phyloP scores from a whole-genome alignment of 2,797 vertebrate genomes.

The Parauchenoglanis punctatus region DNA sequence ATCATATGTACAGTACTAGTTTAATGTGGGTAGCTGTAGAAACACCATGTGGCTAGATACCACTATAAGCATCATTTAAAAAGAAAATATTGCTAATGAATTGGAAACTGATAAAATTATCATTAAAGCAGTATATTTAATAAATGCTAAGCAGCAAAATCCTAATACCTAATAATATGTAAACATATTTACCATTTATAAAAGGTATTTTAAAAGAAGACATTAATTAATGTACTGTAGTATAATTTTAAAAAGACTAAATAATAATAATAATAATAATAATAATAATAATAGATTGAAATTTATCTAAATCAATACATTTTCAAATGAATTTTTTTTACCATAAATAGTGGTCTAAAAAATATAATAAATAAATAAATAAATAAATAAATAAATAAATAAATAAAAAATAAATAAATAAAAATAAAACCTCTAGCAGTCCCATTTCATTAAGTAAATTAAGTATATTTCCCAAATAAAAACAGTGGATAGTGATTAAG shows the following conservation, averaged over 20 bases:
- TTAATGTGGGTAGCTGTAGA: background rate
- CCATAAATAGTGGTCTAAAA: too few species aligned
- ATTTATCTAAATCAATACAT: background rate
- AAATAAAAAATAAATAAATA: too few species aligned
- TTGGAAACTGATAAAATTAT: background rate
- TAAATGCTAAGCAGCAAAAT: background rate
- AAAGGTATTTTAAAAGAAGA: background rate
- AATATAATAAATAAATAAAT: too few species aligned
- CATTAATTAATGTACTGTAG: background rate
- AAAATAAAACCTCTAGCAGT: background rate
- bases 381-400: too few species aligned
- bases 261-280: background rate
- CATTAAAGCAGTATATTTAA: background rate
- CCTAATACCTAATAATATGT: background rate
- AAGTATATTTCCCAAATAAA: conserved; percentile 18
- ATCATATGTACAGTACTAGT: background rate
- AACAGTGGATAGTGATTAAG: conserved; percentile 41
- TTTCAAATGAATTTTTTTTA: too few species aligned
- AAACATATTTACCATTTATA: background rate
- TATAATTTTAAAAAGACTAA: background rate
- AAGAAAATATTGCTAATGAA: background rate
- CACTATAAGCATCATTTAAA: background rate
- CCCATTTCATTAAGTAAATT: conserved; percentile 10
- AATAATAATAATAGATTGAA: background rate
- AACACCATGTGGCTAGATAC: background rate